These are phyloP conservation scores for Bombus ignitus DNA, from an alignment of 1,140 invertebrate species.

Conservation along the genomic window DNA sequence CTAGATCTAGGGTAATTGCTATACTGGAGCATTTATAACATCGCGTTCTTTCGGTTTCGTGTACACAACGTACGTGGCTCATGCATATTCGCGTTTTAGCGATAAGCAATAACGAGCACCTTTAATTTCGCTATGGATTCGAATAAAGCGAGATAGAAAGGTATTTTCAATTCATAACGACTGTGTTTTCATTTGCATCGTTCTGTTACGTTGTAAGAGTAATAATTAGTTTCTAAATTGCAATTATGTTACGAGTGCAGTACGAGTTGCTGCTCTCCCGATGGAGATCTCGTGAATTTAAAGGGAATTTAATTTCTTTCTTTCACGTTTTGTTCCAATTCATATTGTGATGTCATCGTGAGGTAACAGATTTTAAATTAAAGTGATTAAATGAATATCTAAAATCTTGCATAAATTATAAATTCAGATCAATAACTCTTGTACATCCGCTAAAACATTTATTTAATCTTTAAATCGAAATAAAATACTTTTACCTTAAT, in stretches of 20 bases:
- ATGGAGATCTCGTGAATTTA: background rate
- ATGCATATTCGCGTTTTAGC: slow-evolving; percentile 33
- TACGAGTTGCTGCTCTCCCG: background rate
- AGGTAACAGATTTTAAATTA: background rate
- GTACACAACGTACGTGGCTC: background rate
- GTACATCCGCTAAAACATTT: background rate
- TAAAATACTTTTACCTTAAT: background rate
- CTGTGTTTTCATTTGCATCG: background rate
- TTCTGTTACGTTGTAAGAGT: too few species aligned
- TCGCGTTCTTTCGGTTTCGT: slow-evolving; percentile 37
- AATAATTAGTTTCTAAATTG: slow-evolving; percentile 21
- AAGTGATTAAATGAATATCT: background rate
- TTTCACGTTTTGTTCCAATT: background rate
- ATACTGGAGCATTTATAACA: slow-evolving; percentile 56
- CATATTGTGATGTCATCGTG: background rate
- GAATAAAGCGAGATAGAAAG: background rate
- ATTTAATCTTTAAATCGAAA: background rate
- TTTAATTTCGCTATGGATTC: slow-evolving; percentile 39
- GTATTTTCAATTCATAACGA: slow-evolving; percentile 27
- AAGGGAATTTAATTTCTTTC: background rate
- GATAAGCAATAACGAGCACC: slow-evolving; percentile 41
- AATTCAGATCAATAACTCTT: background rate
- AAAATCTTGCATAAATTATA: background rate
- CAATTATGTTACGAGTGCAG: background rate
- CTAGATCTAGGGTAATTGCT: slow-evolving; percentile 57